Conservation (phyloP, 1,140 invertebrate genomes). For the Bombus difficillimus region DNA sequence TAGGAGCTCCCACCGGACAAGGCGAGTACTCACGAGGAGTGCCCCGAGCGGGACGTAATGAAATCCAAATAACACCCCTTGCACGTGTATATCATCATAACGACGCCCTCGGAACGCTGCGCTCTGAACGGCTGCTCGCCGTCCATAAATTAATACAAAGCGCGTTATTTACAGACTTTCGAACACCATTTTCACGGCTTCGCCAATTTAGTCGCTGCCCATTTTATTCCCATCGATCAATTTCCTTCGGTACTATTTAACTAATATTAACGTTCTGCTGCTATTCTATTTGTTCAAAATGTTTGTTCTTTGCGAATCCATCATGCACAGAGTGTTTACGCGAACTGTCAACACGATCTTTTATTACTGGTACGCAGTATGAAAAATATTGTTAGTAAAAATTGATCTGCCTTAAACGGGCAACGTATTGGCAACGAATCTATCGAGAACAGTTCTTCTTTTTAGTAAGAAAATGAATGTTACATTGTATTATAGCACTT, state of each 20-base stretch:
- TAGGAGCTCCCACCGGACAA: conserved; percentile 1
- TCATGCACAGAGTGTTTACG: neutral
- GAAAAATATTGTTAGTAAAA: neutral
- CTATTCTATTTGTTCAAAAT: neutral
- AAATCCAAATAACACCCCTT: conserved; percentile 70
- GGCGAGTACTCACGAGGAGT: conserved; percentile 5
- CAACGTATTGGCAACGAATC: neutral
- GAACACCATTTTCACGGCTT: conserved; percentile 42
- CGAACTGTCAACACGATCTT: neutral
- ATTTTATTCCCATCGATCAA: conserved; percentile 26
- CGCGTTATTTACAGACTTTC: conserved; percentile 68
- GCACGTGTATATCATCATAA: conserved; percentile 70
- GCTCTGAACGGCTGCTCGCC: conserved; percentile 45
- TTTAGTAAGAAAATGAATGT: neutral
- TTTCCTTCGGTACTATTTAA: neutral
- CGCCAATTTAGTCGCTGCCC: conserved; percentile 8
- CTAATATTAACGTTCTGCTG: neutral
- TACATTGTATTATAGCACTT: neutral
- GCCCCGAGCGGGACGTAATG: conserved; percentile 57
- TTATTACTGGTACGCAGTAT: neutral
- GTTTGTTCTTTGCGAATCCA: neutral
- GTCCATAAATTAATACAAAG: conserved; percentile 70
- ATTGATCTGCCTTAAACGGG: neutral
- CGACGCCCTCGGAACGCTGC: conserved; percentile 60
- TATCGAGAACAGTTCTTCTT: neutral